A percentile compares a stretch with the other conserved stretches of the same genome.
phyloP scores from a whole-genome alignment of 2,113 vertebrate species.

The Sakesphorus luctuosus region DNA sequence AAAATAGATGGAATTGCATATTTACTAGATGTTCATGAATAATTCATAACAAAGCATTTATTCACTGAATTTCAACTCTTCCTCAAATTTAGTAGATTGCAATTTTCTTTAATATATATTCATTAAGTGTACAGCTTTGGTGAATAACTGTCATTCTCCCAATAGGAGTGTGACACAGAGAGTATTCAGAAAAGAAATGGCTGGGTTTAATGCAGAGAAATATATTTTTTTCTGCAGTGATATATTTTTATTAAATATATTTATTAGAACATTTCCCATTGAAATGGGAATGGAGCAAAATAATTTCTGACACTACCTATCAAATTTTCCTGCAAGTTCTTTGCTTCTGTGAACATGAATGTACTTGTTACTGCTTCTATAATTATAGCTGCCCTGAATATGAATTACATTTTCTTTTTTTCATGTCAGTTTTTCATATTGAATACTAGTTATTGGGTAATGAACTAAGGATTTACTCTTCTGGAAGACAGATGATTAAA shows the following conservation, averaged over 20 bases:
- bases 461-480: background rate
- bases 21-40: slow-evolving; percentile 36
- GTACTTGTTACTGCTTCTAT: background rate
- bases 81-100: background rate
- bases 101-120: slow-evolving; percentile 34
- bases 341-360: background rate
- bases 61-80: slow-evolving; percentile 27
- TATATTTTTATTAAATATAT: background rate
- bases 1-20: slow-evolving; percentile 13
- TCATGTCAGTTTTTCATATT: background rate
- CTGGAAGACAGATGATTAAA: background rate
- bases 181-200: background rate
- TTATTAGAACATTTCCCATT: background rate
- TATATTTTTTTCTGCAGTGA: background rate
- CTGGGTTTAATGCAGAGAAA: background rate
- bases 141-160: background rate
- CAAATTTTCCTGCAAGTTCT: background rate
- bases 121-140: slow-evolving; percentile 11
- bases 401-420: background rate
- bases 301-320: background rate
- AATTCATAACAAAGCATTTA: slow-evolving; percentile 52
- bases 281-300: background rate
- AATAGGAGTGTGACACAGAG: background rate
- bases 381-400: background rate
- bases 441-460: background rate